These are phyloP conservation scores for Lamellibrachia luymesi DNA, from an alignment of 1,140 invertebrate species.

Conservation along the genomic window DNA sequence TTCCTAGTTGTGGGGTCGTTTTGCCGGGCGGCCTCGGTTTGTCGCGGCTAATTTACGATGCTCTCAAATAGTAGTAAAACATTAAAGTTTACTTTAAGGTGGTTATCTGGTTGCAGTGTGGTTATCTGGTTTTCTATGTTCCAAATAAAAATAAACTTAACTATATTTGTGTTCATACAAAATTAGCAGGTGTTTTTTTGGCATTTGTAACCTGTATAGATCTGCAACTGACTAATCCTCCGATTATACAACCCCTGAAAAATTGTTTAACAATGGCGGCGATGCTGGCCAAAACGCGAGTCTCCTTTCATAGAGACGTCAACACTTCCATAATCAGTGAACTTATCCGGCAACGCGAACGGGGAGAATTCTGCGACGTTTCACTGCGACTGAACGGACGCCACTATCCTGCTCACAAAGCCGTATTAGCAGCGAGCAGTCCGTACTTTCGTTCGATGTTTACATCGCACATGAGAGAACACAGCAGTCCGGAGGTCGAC, in stretches of 20 bases:
- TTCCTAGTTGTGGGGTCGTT: neutral
- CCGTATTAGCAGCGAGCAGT: constrained; percentile 49
- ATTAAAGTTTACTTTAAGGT: neutral
- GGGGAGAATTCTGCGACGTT: constrained; percentile 49
- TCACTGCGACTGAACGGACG: constrained; percentile 42
- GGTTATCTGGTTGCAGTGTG: neutral
- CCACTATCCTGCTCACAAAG: constrained; percentile 42
- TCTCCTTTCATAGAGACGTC: neutral
- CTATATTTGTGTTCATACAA: neutral
- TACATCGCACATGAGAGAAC: constrained; percentile 53
- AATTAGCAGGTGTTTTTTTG: neutral
- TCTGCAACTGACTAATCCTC: neutral
- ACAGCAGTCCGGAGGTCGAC: constrained; percentile 68
- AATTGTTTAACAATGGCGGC: constrained; percentile 4
- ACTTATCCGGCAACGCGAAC: neutral
- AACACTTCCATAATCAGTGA: neutral
- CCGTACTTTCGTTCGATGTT: constrained; percentile 54
- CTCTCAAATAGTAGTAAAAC: neutral
- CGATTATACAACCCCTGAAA: neutral
- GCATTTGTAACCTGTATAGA: neutral
- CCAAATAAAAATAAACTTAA: neutral
- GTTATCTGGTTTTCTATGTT: neutral
- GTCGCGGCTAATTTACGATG: neutral
- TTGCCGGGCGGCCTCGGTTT: too few species aligned
- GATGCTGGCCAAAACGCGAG: neutral